Percentiles rank a stretch among this genome's conserved stretches.
phyloP scores from a whole-genome alignment of 2,888 invertebrate species.

The Chymomyza caudatula region DNA sequence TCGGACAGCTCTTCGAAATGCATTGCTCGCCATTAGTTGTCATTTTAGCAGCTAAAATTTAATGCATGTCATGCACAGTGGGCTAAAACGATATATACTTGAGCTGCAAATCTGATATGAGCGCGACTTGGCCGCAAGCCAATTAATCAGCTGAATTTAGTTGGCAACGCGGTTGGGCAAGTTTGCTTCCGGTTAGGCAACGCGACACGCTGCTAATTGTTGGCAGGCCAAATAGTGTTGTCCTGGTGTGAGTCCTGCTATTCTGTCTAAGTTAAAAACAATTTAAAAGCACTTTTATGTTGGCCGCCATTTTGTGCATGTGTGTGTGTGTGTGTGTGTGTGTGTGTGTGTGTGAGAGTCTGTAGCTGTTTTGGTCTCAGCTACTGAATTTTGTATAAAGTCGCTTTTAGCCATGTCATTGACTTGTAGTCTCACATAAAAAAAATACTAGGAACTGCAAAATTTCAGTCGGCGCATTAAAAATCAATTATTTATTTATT shows the following conservation, averaged over 20 bases:
- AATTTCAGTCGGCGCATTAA: background rate
- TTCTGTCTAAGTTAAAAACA: no score
- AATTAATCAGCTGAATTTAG: background rate
- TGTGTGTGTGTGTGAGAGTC: background rate
- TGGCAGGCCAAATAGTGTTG: background rate
- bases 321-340: background rate
- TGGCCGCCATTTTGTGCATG: background rate
- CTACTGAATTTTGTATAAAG: background rate
- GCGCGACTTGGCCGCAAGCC: background rate
- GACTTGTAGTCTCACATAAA: background rate
- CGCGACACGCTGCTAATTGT: background rate
- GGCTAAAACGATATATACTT: no score
- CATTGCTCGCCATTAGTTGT: background rate
- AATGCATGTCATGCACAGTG: background rate
- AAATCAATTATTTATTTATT: background rate
- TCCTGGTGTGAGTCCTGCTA: background rate
- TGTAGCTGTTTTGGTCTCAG: background rate
- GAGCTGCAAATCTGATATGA: background rate
- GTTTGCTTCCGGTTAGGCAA: background rate
- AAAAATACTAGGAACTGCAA: background rate
- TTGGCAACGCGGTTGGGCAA: background rate
- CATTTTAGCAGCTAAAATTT: background rate
- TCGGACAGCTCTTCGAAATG: background rate
- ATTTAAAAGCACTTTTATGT: conserved; percentile 18
- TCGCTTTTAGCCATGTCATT: background rate